Conservation (phyloP, 2,113 vertebrate genomes). For the Hippocampus abdominalis region DNA sequence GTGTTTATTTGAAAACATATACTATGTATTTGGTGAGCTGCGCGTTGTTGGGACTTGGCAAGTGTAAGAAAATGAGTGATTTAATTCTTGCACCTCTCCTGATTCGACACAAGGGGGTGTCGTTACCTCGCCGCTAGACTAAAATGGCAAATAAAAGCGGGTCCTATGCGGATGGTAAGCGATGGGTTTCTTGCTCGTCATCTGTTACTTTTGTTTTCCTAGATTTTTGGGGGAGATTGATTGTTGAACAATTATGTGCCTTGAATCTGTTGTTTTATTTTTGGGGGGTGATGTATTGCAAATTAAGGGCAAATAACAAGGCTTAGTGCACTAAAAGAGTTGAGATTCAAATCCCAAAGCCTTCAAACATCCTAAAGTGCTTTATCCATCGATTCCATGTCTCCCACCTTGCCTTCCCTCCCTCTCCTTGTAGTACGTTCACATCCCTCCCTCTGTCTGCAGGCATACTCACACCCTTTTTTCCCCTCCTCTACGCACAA, state of each 20-base stretch:
- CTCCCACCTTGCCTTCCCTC: not conserved
- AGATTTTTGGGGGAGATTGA: too few relatives aligned
- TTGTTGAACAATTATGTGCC: too few relatives aligned
- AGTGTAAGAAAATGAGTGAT: not conserved
- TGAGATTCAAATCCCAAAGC: not conserved
- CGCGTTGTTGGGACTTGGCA: not conserved
- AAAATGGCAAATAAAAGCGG: not conserved
- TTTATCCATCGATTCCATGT: not conserved
- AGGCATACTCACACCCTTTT: not conserved
- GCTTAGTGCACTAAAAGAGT: not conserved
- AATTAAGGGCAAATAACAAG: not conserved
- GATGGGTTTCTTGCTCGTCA: not conserved
- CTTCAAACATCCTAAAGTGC: not conserved
- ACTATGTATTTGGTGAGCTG: not conserved
- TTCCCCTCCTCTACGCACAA: not conserved
- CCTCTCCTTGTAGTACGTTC: not conserved
- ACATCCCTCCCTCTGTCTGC: not conserved
- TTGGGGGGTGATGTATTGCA: too few relatives aligned
- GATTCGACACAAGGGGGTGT: constrained; percentile 49
- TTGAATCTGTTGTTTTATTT: not conserved
- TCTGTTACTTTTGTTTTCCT: not conserved
- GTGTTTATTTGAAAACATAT: too few relatives aligned
- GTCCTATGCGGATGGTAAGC: not conserved
- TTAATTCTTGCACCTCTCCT: constrained; percentile 26
- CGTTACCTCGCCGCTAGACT: constrained; percentile 8